Conservation (phyloP, 2,113 vertebrate genomes). For the Platanista minor region DNA sequence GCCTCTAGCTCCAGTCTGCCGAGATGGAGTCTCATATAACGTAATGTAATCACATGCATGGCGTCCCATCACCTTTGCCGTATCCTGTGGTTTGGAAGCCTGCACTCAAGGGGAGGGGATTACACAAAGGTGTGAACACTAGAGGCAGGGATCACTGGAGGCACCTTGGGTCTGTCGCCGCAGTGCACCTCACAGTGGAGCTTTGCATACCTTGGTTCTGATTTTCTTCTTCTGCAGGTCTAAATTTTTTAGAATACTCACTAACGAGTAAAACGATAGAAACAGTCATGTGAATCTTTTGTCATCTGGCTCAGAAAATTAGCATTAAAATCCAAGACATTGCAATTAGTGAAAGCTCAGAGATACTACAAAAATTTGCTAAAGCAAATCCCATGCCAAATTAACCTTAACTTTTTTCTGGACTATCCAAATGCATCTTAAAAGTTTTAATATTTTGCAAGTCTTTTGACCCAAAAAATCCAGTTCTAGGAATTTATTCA, state of each 20-base stretch:
- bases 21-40: neutral
- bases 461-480: neutral
- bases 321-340: neutral
- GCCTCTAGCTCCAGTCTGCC: neutral
- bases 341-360: neutral
- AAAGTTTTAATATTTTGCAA: slow-evolving; percentile 17
- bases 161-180: neutral
- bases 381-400: neutral
- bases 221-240: neutral
- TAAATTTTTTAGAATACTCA: neutral
- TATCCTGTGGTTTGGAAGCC: neutral
- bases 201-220: neutral
- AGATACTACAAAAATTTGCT: neutral
- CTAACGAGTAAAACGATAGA: neutral
- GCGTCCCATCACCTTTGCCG: neutral
- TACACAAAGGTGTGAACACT: neutral
- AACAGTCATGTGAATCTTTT: neutral
- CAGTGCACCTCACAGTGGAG: neutral
- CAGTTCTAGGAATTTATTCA: neutral
- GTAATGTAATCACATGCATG: neutral
- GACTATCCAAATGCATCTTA: neutral
- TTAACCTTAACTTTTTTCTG: neutral
- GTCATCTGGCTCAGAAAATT: neutral
- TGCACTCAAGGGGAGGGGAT: too few relatives aligned
- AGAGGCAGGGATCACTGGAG: neutral